Percentiles rank a stretch among this genome's conserved stretches.
Conservation (phyloP, 2,113 vertebrate genomes). For the Notothenia coriiceps region DNA sequence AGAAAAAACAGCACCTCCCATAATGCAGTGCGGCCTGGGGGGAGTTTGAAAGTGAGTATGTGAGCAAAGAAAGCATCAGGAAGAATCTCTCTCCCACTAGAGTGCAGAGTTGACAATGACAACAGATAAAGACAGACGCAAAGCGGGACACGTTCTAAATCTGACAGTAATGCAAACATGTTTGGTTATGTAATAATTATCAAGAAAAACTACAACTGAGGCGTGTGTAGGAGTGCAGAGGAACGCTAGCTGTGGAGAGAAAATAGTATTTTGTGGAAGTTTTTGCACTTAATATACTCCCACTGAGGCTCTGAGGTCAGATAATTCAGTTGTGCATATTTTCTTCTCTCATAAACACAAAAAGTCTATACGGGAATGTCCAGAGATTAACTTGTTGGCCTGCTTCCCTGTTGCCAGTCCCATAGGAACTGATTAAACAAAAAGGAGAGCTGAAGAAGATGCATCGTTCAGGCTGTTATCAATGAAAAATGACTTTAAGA, state of each 20-base stretch:
- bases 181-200: slow-evolving; percentile 2
- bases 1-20: slow-evolving; percentile 32
- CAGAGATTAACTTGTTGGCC: slow-evolving; percentile 22
- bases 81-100: slow-evolving; percentile 16
- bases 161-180: not conserved
- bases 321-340: slow-evolving; percentile 41
- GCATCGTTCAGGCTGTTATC: slow-evolving; percentile 52
- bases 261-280: slow-evolving; percentile 28
- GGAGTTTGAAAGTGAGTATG: slow-evolving; percentile 34
- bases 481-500: slow-evolving; percentile 61
- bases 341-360: slow-evolving; percentile 14
- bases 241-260: slow-evolving; percentile 4
- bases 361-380: slow-evolving; percentile 44
- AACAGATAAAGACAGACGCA: slow-evolving; percentile 9
- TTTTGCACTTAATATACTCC: slow-evolving; percentile 44
- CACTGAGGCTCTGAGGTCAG: slow-evolving; percentile 22
- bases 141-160: too few species aligned
- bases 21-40: slow-evolving; percentile 42
- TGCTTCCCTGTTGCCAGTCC: not conserved
- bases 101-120: slow-evolving; percentile 13
- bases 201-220: not conserved
- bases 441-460: slow-evolving; percentile 37
- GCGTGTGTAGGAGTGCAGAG: not conserved
- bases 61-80: slow-evolving; percentile 22
- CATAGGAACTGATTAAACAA: slow-evolving; percentile 44